Evolutionary conservation across 2,113 vertebrate genomes (phyloP), one percentile per base, ranked within the genome.

Genomic region (Lathamus discolor): DNA sequence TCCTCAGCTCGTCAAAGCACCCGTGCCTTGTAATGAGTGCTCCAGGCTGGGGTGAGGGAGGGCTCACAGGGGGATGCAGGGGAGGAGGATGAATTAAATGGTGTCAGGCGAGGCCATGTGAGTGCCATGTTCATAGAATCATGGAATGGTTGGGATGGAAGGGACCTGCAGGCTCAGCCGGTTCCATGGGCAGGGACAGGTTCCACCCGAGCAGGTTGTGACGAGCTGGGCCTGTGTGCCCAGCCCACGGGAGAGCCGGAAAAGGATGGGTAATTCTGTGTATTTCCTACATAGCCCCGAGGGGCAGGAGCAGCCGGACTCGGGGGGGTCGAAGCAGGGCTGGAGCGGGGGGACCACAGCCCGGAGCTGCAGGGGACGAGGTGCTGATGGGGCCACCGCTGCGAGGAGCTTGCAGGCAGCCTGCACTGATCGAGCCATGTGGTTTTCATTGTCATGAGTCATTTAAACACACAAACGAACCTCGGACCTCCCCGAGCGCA

Each of bases 301-400:
- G 31, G 29, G 49, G 33, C 54, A n/a, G 66, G 29, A 91, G 52
- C 19, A 8, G 73, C 80, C 76, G 80, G 43, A 1, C 7, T 13
- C n/a, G n/a, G n/a, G 33, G 8, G 13, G 55, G 33, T 9, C 27
- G 17, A 13, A 5, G 10, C 0, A 4, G 37, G n/a, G n/a, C 25
- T 31, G 66, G 33, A 10, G 17, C 48, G 10, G 5, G 28, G 44
- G 57, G 43, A 19, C 18, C 54, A 6, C 28, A 0, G 1, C 8
- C 41, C 1, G 2, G 44, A 66, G 29, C 28, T 2, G 1, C 1
- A 0, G 8, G 61, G 75, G 75, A 19, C 0, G 0, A 5, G 68
- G 22, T 0, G 1, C 7, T 20, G 23, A 4, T 51, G 69, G 52
- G 43, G 22, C 27, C 57, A 15, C 57, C 22, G 20, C 57, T 9